These are phyloP conservation scores for Antennarius maculatus DNA, from an alignment of 2,797 vertebrate species.

Conservation along the genomic window DNA sequence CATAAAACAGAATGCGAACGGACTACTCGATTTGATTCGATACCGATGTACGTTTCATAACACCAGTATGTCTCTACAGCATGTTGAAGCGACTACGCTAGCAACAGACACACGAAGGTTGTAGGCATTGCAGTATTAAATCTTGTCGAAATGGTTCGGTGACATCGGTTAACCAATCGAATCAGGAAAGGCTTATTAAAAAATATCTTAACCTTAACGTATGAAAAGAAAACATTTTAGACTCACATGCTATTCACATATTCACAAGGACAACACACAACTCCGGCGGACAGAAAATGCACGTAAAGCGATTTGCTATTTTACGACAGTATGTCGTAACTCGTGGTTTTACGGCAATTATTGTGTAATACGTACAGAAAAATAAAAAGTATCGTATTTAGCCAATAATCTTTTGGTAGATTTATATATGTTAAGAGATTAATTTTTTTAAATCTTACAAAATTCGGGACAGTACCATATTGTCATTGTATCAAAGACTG, in stretches of 20 bases:
- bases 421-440: too few relatives aligned
- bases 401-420: too few relatives aligned
- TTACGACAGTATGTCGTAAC: not conserved
- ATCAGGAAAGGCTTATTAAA: not conserved
- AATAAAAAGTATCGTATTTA: too few relatives aligned
- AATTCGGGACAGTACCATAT: not conserved
- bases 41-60: not conserved
- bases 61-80: too few relatives aligned
- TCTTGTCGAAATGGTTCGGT: too few relatives aligned
- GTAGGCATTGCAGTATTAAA: not conserved
- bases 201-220: not conserved
- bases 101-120: not conserved
- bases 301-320: slow-evolving; percentile 46
- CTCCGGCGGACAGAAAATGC: not conserved
- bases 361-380: too few relatives aligned
- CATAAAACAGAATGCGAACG: too few relatives aligned
- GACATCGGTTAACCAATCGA: not conserved
- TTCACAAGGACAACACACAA: slow-evolving; percentile 45
- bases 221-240: not conserved
- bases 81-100: not conserved
- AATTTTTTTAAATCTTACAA: not conserved
- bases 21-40: too few relatives aligned
- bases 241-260: slow-evolving; percentile 40
- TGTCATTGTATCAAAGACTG: not conserved
- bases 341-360: too few relatives aligned